A percentile compares a stretch with the other conserved stretches of the same genome.
Conservation (phyloP, 2,797 vertebrate genomes). For the Anguilla obscura region DNA sequence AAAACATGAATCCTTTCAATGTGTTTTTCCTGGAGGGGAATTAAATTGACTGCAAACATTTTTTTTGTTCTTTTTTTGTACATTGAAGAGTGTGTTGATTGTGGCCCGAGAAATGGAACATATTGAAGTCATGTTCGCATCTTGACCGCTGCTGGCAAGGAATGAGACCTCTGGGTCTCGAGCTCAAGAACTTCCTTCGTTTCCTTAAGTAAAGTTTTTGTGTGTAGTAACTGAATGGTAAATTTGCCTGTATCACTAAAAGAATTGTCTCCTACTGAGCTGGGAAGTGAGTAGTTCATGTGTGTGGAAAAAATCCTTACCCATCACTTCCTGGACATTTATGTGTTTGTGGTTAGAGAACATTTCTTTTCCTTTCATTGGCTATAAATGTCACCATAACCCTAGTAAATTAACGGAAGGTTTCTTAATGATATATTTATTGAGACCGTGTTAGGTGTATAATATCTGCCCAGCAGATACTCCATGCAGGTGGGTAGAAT, state of each 20-base stretch:
- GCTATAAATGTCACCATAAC: background rate
- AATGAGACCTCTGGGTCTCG: background rate
- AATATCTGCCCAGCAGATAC: background rate
- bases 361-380: background rate
- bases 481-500: background rate
- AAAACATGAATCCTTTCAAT: background rate
- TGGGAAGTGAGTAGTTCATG: background rate
- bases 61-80: background rate
- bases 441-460: background rate
- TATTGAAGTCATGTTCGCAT: background rate
- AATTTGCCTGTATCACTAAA: background rate
- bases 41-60: background rate
- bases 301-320: background rate
- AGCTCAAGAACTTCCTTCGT: background rate
- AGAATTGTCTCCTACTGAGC: background rate
- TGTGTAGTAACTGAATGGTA: background rate
- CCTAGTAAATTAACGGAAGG: background rate
- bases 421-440: background rate
- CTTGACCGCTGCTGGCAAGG: background rate
- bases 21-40: background rate
- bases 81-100: background rate
- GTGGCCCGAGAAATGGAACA: background rate
- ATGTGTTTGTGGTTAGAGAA: background rate
- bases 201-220: background rate
- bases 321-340: background rate